A percentile compares a stretch with the other conserved stretches of the same genome.
Evolutionary conservation across 1,140 invertebrate genomes (phyloP).

Genomic region (Thrips palmi): DNA sequence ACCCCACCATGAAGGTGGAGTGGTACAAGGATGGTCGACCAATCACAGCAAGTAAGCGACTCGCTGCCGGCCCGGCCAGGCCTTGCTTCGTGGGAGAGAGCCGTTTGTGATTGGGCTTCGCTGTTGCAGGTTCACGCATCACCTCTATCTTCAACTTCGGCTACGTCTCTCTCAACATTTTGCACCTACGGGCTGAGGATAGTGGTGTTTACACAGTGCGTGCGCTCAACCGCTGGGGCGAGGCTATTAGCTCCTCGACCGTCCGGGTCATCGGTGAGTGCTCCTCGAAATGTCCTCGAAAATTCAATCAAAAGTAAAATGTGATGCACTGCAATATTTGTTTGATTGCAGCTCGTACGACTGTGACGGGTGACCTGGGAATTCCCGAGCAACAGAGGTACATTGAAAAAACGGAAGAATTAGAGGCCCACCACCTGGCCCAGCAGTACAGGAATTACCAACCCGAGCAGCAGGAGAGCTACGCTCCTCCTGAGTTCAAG

Average conservation of each 20-base stretch:
- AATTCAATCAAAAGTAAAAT: constrained; percentile 35
- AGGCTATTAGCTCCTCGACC: constrained; percentile 61
- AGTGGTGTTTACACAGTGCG: constrained; percentile 77
- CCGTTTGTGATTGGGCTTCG: too few species aligned
- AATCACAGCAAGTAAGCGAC: constrained; percentile 61
- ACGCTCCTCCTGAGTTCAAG: constrained; percentile 74
- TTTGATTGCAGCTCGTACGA: constrained; percentile 38
- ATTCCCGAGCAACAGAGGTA: constrained; percentile 84
- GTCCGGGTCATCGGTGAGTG: constrained; percentile 48
- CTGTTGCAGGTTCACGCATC: constrained; percentile 56
- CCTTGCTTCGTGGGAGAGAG: not conserved
- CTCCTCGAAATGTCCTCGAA: constrained; percentile 4
- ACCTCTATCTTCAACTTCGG: constrained; percentile 95
- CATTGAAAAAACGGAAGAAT: constrained; percentile 78
- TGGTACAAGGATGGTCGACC: constrained; percentile 94
- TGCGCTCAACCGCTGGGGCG: constrained; percentile 71
- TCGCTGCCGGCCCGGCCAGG: constrained; percentile 40
- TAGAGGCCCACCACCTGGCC: constrained; percentile 73
- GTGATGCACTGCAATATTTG: constrained; percentile 32
- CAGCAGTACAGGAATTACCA: constrained; percentile 54
- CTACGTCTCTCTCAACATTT: constrained; percentile 93
- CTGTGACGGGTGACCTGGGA: constrained; percentile 67
- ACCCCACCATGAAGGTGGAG: constrained; percentile 94
- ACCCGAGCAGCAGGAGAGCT: constrained; percentile 57
- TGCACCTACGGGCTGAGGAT: constrained; percentile 90